These are phyloP conservation scores for Myotis myotis DNA, from an alignment of 2,797 vertebrate species.

Conservation along the genomic window DNA sequence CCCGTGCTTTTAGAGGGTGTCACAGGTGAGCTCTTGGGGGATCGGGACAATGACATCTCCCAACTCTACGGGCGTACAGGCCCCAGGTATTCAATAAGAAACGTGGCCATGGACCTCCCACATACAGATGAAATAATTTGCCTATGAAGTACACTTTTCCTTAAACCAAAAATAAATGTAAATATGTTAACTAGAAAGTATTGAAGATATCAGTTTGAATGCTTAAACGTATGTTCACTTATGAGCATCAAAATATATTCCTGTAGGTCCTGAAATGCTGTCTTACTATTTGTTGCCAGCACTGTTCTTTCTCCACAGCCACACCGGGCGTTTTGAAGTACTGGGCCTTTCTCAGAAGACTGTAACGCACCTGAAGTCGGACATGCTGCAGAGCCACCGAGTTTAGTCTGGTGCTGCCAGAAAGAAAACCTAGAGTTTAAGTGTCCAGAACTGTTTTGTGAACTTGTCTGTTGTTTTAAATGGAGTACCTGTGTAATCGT, in stretches of 20 bases:
- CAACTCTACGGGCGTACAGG: accelerated
- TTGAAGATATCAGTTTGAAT: background rate
- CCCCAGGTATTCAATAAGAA: background rate
- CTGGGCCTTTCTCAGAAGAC: constrained; percentile 69
- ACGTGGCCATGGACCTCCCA: accelerated
- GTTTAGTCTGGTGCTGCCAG: constrained; percentile 74
- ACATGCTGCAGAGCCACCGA: constrained; percentile 68
- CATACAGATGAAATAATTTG: background rate
- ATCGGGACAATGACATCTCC: background rate
- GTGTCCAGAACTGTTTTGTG: constrained; percentile 54
- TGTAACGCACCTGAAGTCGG: constrained; percentile 60
- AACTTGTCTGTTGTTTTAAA: constrained; percentile 66
- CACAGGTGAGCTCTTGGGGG: background rate
- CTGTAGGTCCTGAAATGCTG: constrained; percentile 29
- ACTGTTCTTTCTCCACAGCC: constrained; percentile 50
- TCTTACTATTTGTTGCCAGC: constrained; percentile 44
- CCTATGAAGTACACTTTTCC: background rate
- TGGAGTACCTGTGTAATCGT: constrained; percentile 57
- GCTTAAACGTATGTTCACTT: background rate
- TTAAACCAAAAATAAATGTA: constrained; percentile 21
- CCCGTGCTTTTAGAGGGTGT: background rate
- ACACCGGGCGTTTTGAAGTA: constrained; percentile 54
- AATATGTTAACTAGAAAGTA: background rate
- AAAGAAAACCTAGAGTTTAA: constrained; percentile 74
- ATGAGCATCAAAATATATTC: background rate